Evolutionary conservation across 2,113 vertebrate genomes (phyloP).

Genomic region (Phyllostomus hastatus): DNA sequence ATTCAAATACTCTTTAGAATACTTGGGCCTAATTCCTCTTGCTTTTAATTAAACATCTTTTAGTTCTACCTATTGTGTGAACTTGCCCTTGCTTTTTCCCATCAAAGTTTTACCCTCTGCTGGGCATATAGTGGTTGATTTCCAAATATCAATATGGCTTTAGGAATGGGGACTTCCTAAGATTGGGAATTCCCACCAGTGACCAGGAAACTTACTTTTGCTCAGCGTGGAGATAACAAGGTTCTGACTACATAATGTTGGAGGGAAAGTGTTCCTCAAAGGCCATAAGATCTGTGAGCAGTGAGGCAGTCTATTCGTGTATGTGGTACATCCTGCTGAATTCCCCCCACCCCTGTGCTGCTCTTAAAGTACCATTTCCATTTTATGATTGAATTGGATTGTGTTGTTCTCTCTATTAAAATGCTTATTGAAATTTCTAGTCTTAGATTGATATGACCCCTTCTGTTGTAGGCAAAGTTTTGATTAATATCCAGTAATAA

Average conservation of each 20-base stretch:
- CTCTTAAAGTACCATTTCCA: neutral
- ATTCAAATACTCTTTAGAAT: neutral
- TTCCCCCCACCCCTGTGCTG: fast-evolving
- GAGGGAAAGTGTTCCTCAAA: neutral
- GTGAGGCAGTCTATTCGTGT: neutral
- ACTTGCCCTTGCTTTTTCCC: neutral
- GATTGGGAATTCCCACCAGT: neutral
- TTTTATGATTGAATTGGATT: neutral
- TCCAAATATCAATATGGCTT: neutral
- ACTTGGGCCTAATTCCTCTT: neutral
- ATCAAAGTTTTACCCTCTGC: neutral
- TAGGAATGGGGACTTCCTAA: neutral
- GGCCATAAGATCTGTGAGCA: neutral
- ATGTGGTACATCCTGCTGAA: fast-evolving
- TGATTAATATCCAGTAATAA: neutral
- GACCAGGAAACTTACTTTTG: neutral
- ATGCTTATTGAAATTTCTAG: neutral
- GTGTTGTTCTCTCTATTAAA: neutral
- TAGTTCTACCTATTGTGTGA: neutral
- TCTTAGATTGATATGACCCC: neutral
- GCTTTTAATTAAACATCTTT: neutral
- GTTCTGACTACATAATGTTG: neutral
- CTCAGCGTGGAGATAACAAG: neutral
- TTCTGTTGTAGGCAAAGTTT: neutral
- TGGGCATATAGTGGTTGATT: neutral